phyloP scores from a whole-genome alignment of 2,797 vertebrate genomes.

The Chelon labrosus region DNA sequence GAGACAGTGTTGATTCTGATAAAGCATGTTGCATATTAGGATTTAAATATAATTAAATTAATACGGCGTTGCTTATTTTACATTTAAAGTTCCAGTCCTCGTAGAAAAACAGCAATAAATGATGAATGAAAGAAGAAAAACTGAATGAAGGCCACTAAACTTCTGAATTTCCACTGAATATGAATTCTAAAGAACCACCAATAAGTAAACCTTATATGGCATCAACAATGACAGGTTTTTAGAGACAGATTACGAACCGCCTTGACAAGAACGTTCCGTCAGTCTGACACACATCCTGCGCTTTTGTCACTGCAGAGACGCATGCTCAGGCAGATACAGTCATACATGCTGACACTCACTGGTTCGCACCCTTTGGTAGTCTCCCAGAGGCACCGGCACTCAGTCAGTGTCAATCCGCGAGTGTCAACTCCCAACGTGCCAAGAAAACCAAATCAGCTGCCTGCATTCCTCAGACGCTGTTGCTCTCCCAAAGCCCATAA shows the following conservation, averaged over 20 bases:
- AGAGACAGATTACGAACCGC: constrained; percentile 29
- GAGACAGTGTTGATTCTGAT: background rate
- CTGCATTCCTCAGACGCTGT: constrained; percentile 45
- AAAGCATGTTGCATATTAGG: no score
- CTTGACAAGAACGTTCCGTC: constrained; percentile 60
- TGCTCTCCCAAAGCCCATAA: constrained; percentile 39
- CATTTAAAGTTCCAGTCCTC: no score
- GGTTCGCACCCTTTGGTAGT: constrained; percentile 59
- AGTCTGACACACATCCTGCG: constrained; percentile 61
- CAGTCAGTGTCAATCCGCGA: constrained; percentile 72
- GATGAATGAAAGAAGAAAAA: background rate
- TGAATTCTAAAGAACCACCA: background rate
- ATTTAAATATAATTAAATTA: no score
- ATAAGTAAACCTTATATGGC: constrained; percentile 9
- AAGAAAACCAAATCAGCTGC: constrained; percentile 57
- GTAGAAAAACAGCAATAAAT: no score
- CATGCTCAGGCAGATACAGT: constrained; percentile 59
- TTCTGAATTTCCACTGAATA: background rate
- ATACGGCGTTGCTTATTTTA: no score
- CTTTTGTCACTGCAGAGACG: constrained; percentile 59
- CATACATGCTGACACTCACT: constrained; percentile 48
- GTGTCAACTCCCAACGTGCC: constrained; percentile 49
- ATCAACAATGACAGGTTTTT: constrained; percentile 37
- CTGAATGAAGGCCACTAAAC: background rate
- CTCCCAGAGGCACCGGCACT: constrained; percentile 63